Base-by-base conservation (phyloP, 2,113 vertebrate genomes). In the Natator depressus region DNA sequence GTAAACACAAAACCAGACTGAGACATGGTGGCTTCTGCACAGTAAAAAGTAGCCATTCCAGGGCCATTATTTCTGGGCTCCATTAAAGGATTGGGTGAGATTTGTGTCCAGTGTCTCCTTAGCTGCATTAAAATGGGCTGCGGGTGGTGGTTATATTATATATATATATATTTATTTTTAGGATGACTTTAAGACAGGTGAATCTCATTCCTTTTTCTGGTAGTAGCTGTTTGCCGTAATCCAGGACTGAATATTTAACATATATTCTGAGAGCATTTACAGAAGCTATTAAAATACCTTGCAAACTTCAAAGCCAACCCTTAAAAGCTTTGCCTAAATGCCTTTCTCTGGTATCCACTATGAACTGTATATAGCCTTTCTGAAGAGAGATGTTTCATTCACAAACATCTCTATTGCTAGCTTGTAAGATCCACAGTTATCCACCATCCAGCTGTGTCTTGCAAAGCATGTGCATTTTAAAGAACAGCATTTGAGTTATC, bases 11-110 rank as follows among this genome's bases (percentile, higher is more conserved):
- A 91, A 49, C 4, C 25, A 24, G 19, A 72, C 55, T 22, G n/a
- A 20, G 2, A 42, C 47, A 2, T 46, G 49, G 65, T 54, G 46
- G 0, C 0, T 83, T 91, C 57, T 89, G 0, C 31, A 1, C 6
- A 3, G 54, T 19, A 81, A 17, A 87, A 82, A 93, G 19, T 8
- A 78, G 84, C 85, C 53, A 54, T 87, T 92, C 35, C 90, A 89
- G 6, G 76, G 27, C 31, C 88, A 2, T 91, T 88, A 29, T 49
- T 16, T 75, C 84, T 96, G 89, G 55, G 79, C 72, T 79, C 38
- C 76, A 91, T 89, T 31, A 80, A 55, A 90, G 8, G 3, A 85
- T 92, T 93, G 8, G 50, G 42, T 69, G 29, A 89, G 81, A 84
- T 89, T 91, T 88, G 5, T 80, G 86, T 83, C 55, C 24, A 85